These are phyloP conservation scores for Saccostrea echinata DNA, from an alignment of 1,140 invertebrate genomes.

Conservation along the genomic window DNA sequence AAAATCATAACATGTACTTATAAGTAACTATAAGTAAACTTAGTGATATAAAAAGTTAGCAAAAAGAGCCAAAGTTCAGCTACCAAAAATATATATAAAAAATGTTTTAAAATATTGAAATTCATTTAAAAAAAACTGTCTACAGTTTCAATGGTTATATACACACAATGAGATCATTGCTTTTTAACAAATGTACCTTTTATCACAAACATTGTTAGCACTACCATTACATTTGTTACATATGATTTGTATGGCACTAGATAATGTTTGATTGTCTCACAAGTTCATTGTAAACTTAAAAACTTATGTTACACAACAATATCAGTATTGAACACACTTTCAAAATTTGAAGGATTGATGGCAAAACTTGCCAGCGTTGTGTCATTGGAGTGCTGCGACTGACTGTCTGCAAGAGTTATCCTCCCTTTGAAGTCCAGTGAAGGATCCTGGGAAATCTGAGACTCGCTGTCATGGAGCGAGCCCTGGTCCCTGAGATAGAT, in stretches of 20 bases:
- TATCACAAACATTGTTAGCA: constrained; percentile 15
- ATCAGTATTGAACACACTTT: constrained; percentile 30
- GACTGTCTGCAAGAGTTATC: constrained; percentile 33
- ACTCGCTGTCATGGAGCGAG: neutral
- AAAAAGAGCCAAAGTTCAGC: too few species aligned
- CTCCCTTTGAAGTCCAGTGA: constrained; percentile 21
- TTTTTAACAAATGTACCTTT: too few species aligned
- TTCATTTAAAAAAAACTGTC: too few species aligned
- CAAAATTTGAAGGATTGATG: constrained; percentile 26
- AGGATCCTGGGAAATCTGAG: constrained; percentile 12
- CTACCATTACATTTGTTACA: neutral
- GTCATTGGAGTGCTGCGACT: constrained; percentile 30
- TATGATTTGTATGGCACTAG: neutral
- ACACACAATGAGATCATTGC: too few species aligned
- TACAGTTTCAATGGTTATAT: too few species aligned
- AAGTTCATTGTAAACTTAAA: neutral
- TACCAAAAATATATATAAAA: too few species aligned
- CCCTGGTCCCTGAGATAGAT: neutral
- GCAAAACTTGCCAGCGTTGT: constrained; percentile 9
- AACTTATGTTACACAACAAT: neutral
- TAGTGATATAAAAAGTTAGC: too few species aligned
- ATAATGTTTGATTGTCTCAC: neutral
- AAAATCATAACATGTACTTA: too few species aligned
- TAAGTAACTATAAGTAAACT: too few species aligned
- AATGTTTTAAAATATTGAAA: too few species aligned